These are phyloP conservation scores for Gymnorhina tibicen DNA, from an alignment of 2,113 vertebrate species.

Conservation along the genomic window DNA sequence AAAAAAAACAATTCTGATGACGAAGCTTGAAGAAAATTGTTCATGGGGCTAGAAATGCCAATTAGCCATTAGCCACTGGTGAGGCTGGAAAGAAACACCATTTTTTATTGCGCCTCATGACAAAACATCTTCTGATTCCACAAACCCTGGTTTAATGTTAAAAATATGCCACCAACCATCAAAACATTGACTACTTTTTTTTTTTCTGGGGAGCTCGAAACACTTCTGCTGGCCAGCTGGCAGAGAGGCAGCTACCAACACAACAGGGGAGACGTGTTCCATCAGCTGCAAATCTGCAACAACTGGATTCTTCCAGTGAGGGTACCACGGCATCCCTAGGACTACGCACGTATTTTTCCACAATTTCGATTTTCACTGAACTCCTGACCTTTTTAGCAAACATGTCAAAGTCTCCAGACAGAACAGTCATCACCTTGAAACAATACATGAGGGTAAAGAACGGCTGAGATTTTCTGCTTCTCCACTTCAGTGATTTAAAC, in stretches of 20 bases:
- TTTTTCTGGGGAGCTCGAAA: not conserved
- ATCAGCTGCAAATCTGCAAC: not conserved
- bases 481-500: slow-evolving; percentile 35
- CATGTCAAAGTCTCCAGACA: slow-evolving; percentile 61
- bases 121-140: not conserved
- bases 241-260: not conserved
- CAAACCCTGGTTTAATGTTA: not conserved
- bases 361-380: slow-evolving; percentile 44
- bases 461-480: slow-evolving; percentile 30
- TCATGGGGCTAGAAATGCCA: not conserved
- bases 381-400: slow-evolving; percentile 69
- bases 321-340: not conserved
- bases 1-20: not conserved
- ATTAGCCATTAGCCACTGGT: not conserved
- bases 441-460: slow-evolving; percentile 7
- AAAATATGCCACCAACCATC: not conserved
- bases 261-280: not conserved
- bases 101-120: not conserved
- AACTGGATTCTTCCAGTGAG: not conserved
- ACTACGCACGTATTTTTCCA: not conserved
- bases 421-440: slow-evolving; percentile 65
- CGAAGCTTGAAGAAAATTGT: not conserved
- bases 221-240: not conserved
- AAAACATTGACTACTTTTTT: not conserved
- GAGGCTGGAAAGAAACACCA: not conserved